Base-by-base conservation (phyloP, 2,888 invertebrate species). In the Tenthredo livida region DNA sequence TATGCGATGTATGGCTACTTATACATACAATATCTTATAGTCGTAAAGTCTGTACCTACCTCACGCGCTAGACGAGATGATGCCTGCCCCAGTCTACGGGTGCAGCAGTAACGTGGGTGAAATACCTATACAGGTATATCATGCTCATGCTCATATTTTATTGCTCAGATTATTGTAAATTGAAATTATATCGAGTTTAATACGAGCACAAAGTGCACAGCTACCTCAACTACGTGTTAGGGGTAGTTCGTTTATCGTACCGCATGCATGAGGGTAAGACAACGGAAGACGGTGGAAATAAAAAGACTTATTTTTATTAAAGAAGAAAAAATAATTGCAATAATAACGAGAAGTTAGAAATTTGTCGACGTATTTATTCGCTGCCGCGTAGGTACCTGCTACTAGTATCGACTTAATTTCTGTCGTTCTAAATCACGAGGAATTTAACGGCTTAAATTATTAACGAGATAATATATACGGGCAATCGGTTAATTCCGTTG, bases 201-300 rank as follows among this genome's bases (percentile, higher is more conserved):
- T 73, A 21, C 5, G 43, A 72, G 37, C 72, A 40, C 72, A 40
- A 43, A 73, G 43, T 73, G 29, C 29, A 21, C 9, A 9, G 12
- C 72, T 73, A 43, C 33, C 47, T 77, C 88, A 85, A 84, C 84
- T 87, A 87, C 85, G 82, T 86, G 78, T 84, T 85, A 84, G 25
- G 15, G 67, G 67, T 67, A 67, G 10, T 72, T 72, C 12, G 43
- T n/a, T 40, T 72, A 37, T 25, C 21, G 10, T 21, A 10, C 21
- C 2, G 2, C 6, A n/a, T 21, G 10, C 21, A 6, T 15, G 15
- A 29, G 17, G 65, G 65, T 25, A 17, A 33, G 67, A 67, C 15
- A 25, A 2, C 2, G 15, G 61, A 67, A 67, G 33, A 67, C 15
- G 12, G 9, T 4, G 3, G 61, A 12, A 43, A 43, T 25, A 17